Conservation (phyloP, 2,113 vertebrate genomes). For the Orycteropus afer region DNA sequence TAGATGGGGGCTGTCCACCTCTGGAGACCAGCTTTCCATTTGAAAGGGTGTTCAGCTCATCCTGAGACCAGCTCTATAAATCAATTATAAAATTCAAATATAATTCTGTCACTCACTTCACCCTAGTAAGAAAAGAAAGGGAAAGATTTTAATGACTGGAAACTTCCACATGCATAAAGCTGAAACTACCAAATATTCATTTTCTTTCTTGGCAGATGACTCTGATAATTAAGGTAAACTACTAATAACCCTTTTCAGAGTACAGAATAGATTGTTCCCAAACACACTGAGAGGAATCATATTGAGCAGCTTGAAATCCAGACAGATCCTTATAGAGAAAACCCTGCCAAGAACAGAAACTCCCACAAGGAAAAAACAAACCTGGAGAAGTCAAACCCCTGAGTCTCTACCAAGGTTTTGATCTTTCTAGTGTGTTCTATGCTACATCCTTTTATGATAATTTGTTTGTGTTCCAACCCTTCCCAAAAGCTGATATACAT, state of each 20-base stretch:
- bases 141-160: constrained; percentile 50
- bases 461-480: background rate
- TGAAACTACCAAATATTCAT: constrained; percentile 63
- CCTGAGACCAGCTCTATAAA: constrained; percentile 63
- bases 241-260: constrained; percentile 69
- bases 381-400: background rate
- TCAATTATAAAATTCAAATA: constrained; percentile 68
- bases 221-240: constrained; percentile 77
- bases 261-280: constrained; percentile 45
- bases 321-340: constrained; percentile 38
- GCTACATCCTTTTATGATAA: background rate
- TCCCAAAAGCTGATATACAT: background rate
- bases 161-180: constrained; percentile 58
- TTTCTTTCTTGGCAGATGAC: constrained; percentile 65
- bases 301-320: constrained; percentile 58
- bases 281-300: constrained; percentile 64
- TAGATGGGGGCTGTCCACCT: constrained; percentile 7
- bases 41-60: background rate
- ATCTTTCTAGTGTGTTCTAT: background rate
- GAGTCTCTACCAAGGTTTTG: background rate
- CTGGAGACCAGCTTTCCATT: constrained; percentile 24
- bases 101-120: constrained; percentile 57
- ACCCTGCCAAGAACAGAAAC: constrained; percentile 46
- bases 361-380: constrained; percentile 1
- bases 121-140: background rate